These are phyloP conservation scores for Actinia equina DNA, from an alignment of 64 coral and sea anemone species.

Conservation along the genomic window DNA sequence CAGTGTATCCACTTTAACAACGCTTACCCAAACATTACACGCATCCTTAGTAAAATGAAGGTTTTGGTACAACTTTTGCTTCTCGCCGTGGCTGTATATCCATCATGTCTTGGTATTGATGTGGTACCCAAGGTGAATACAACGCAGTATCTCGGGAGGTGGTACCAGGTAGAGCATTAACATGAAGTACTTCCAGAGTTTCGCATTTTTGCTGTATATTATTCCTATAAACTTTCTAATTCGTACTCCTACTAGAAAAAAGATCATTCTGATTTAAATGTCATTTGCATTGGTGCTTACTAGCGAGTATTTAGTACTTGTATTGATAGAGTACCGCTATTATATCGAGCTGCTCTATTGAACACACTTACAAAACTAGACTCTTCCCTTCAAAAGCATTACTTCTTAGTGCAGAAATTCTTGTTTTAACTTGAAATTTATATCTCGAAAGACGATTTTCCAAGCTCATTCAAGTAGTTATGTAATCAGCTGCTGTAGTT, in stretches of 20 bases:
- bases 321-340: too few species aligned
- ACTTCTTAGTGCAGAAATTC: neutral
- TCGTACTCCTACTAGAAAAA: neutral
- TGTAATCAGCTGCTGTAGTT: neutral
- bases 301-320: neutral
- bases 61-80: neutral
- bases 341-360: too few species aligned
- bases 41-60: neutral
- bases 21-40: neutral
- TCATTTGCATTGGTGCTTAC: neutral
- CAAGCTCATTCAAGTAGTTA: neutral
- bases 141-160: conserved; percentile 48
- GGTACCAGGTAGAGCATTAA: conserved; percentile 46
- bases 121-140: conserved; percentile 28
- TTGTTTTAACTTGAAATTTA: neutral
- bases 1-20: too few species aligned
- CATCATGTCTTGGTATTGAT: conserved; percentile 20
- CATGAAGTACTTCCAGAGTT: neutral
- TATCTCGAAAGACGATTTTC: neutral
- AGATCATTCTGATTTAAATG: neutral
- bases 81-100: neutral
- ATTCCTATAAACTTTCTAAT: neutral
- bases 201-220: neutral
- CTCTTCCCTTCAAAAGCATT: neutral
- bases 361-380: too few species aligned